Evolutionary conservation across 2,797 vertebrate genomes (phyloP).

Genomic region (Danionella dracula): DNA sequence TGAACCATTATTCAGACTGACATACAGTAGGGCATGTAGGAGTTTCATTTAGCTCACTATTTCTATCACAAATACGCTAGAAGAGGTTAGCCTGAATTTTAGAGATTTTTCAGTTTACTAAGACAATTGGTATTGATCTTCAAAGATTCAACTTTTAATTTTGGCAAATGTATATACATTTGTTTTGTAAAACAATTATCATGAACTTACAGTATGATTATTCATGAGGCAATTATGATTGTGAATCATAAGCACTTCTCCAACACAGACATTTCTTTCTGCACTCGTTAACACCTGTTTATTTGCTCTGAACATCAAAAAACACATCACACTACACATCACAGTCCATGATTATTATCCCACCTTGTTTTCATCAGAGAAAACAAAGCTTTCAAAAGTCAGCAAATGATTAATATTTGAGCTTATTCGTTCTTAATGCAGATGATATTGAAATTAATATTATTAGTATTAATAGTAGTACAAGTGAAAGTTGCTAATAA

Average conservation of each 20-base stretch:
- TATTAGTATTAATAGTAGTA: conserved; percentile 2
- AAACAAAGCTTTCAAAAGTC: conserved; percentile 46
- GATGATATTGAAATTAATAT: conserved; percentile 8
- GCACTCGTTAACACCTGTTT: conserved; percentile 60
- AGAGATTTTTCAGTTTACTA: background rate
- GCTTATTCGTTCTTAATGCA: conserved; percentile 20
- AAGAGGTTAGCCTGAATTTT: background rate
- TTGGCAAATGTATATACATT: too few relatives aligned
- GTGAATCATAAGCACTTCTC: conserved; percentile 47
- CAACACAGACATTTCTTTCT: conserved; percentile 40
- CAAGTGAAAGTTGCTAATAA: background rate
- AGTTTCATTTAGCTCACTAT: conserved; percentile 5
- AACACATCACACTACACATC: too few relatives aligned
- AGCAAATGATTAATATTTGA: conserved; percentile 42
- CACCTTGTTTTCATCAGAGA: conserved; percentile 38
- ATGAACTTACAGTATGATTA: conserved; percentile 48
- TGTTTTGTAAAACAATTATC: conserved; percentile 29
- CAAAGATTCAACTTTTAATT: conserved; percentile 36
- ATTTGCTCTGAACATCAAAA: conserved; percentile 53
- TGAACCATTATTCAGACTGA: conserved; percentile 2
- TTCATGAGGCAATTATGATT: conserved; percentile 56
- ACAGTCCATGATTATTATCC: conserved; percentile 35
- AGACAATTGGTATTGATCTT: too few relatives aligned
- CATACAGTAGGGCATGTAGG: background rate
- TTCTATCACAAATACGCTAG: background rate